Base-by-base conservation (phyloP, 2,888 invertebrate genomes). In the Caenorhabditis imperialis region DNA sequence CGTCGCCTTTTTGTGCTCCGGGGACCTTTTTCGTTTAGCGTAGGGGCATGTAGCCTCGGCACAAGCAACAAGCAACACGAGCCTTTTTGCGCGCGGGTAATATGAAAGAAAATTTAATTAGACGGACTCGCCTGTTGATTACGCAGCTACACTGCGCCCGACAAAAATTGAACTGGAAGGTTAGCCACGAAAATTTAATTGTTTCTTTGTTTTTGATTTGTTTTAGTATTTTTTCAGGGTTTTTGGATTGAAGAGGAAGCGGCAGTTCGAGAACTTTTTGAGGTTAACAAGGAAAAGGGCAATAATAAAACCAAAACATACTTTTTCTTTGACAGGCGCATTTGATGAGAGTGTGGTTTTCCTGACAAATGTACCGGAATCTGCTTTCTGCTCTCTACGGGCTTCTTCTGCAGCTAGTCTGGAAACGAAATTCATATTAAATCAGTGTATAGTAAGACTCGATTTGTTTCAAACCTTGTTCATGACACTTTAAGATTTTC, bases 391-490 rank as follows among this genome's bases (percentile, higher is more conserved):
- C 74, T 86, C 86, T 69, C 85, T 78, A 45, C 86, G 79, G 50
- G 86, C 86, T 73, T 86, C 86, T 63, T 86, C 86, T 61, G 86
- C 86, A 35, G 86, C 86, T 76, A 86, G 82, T 75, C 82, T 79
- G 73, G 67, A 81, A 72, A 42, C 44, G 10, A 10, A n/a, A 20
- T 10, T 44, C 4, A 30, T 5, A 12, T 12, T 8, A 7, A 12
- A 37, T 35, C 10, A 10, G 8, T 14, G n/a, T n/a, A n/a, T n/a
- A n/a, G n/a, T n/a, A n/a, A 16, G 12, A 35, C 47, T 47, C 4
- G n/a, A 23, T 25, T 16, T 14, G 16, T 16, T n/a, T 14, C 4
- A 18, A 1, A 14, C n/a, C n/a, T n/a, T 18, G 16, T 37, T 60
- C 50, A 40, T 14, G 25, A 23, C 20, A 20, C 51, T 38, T 3